These are phyloP conservation scores for Nezara viridula DNA, from an alignment of 2,888 invertebrate genomes.

Conservation along the genomic window DNA sequence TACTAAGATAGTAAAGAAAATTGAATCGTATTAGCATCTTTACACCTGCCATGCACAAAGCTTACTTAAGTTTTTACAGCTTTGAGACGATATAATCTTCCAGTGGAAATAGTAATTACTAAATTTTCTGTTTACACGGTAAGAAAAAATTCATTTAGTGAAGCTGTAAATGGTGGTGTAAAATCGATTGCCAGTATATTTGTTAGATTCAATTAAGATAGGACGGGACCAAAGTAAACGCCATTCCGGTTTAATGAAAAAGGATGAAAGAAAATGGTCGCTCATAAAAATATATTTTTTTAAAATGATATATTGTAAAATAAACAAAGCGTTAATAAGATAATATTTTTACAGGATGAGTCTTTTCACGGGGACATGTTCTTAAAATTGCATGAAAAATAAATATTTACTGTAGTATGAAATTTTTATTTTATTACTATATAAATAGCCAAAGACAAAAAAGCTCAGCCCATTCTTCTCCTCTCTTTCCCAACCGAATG, in stretches of 20 bases:
- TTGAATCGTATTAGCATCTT: neutral
- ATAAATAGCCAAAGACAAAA: no score
- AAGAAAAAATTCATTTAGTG: slow-evolving; percentile 28
- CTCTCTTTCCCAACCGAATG: no score
- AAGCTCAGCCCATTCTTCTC: no score
- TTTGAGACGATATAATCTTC: slow-evolving; percentile 6
- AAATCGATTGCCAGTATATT: slow-evolving; percentile 24
- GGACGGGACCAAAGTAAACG: neutral
- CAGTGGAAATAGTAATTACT: slow-evolving; percentile 6
- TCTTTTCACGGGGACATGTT: neutral
- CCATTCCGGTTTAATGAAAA: slow-evolving; percentile 27
- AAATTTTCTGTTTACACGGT: neutral
- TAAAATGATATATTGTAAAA: slow-evolving; percentile 5
- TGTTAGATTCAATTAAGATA: slow-evolving; percentile 47
- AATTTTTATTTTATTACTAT: no score
- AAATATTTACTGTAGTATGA: neutral
- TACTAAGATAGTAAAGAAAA: neutral
- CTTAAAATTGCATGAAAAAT: neutral
- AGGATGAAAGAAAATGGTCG: neutral
- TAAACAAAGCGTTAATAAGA: neutral
- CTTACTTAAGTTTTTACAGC: neutral
- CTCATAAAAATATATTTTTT: slow-evolving; percentile 3
- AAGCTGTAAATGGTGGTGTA: slow-evolving; percentile 22
- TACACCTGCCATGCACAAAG: neutral
- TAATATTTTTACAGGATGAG: neutral